Evolutionary conservation across 2,888 invertebrate genomes (phyloP).

Genomic region (Marasmarcha lunaedactyla): DNA sequence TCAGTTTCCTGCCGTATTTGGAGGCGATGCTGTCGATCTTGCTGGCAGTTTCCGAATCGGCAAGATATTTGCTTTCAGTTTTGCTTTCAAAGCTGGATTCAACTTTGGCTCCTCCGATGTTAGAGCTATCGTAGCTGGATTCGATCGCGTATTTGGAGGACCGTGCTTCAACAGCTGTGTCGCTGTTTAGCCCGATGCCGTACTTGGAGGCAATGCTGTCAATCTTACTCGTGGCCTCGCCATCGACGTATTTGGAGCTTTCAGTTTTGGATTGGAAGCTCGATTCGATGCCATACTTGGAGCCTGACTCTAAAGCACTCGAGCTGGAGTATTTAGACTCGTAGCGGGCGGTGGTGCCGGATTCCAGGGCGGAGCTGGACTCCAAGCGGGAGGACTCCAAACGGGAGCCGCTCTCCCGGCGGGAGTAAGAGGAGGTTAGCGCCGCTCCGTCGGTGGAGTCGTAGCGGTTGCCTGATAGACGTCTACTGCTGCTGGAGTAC

Average conservation of each 20-base stretch:
- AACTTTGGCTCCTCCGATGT: constrained; percentile 31
- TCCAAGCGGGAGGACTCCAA: constrained; percentile 39
- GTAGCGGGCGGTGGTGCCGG: constrained; percentile 37
- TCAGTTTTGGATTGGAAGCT: constrained; percentile 34
- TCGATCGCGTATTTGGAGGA: constrained; percentile 26
- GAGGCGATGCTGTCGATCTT: constrained; percentile 26
- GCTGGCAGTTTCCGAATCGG: constrained; percentile 19
- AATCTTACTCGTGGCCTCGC: constrained; percentile 22
- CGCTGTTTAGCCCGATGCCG: constrained; percentile 21
- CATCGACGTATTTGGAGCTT: constrained; percentile 39
- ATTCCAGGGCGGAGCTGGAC: constrained; percentile 36
- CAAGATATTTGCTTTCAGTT: not conserved
- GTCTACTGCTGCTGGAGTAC: constrained; percentile 54
- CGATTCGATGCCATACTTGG: constrained; percentile 41
- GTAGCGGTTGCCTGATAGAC: constrained; percentile 42
- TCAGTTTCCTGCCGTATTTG: constrained; percentile 21
- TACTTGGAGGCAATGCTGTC: constrained; percentile 27
- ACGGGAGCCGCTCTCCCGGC: constrained; percentile 51
- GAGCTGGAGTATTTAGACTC: constrained; percentile 51
- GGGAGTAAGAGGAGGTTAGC: constrained; percentile 35
- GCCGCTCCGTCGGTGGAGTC: constrained; percentile 44
- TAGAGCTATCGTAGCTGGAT: constrained; percentile 29
- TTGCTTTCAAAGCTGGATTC: constrained; percentile 37
- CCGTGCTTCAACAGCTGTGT: constrained; percentile 23
- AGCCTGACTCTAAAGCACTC: constrained; percentile 23